These are phyloP conservation scores for Arion vulgaris DNA, from an alignment of 1,140 invertebrate species.

Conservation along the genomic window DNA sequence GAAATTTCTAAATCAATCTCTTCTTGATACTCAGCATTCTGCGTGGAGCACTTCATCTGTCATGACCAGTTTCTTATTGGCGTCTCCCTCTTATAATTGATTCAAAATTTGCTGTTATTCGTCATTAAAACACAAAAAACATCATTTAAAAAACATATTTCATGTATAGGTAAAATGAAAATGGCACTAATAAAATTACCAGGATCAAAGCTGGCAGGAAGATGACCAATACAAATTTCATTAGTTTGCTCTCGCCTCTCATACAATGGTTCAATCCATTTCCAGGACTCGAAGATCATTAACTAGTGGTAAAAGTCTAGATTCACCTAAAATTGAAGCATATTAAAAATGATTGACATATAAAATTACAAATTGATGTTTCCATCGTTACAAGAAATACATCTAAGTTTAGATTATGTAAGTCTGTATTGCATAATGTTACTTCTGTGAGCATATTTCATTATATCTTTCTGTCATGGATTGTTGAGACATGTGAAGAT, in stretches of 20 bases:
- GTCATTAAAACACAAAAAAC: no score
- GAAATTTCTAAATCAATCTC: no score
- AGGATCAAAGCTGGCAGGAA: constrained; percentile 96
- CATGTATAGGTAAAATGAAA: neutral
- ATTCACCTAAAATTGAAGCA: constrained; percentile 81
- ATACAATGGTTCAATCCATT: constrained; percentile 99
- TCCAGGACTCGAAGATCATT: constrained; percentile 97
- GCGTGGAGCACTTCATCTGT: no score
- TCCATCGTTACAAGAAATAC: neutral
- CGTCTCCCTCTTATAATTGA: no score
- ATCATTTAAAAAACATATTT: no score
- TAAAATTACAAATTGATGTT: neutral
- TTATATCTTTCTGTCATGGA: no score
- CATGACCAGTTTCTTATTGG: no score
- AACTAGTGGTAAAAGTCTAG: constrained; percentile 98
- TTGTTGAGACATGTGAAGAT: no score
- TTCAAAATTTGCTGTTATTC: no score
- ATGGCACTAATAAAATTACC: constrained; percentile 80
- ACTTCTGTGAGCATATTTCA: no score
- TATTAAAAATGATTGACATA: neutral
- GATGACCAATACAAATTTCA: constrained; percentile 92
- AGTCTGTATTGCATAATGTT: no score
- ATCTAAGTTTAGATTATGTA: neutral
- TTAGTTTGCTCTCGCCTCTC: constrained; percentile 96
- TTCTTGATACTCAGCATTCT: no score